These are phyloP conservation scores for Zaprionus nigranus DNA, from an alignment of 1,140 invertebrate genomes.

Conservation along the genomic window DNA sequence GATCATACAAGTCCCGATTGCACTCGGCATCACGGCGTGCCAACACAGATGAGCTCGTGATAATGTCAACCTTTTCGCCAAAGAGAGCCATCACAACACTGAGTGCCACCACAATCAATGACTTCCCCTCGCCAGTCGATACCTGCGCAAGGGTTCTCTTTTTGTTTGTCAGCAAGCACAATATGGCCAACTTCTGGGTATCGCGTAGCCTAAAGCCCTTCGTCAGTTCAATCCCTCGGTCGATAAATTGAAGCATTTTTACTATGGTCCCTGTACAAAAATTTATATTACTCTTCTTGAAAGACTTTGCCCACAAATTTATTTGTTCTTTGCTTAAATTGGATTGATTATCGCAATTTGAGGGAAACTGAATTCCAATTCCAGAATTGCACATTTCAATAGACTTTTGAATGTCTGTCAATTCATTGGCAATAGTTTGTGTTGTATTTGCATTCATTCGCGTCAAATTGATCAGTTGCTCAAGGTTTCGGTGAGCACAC, in stretches of 20 bases:
- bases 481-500: neutral
- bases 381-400: neutral
- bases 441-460: neutral
- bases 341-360: too few species aligned
- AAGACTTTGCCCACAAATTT: neutral
- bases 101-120: constrained; percentile 14
- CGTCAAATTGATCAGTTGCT: neutral
- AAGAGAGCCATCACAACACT: neutral
- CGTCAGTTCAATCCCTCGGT: neutral
- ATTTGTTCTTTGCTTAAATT: neutral
- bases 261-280: too few species aligned
- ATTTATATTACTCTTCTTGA: neutral
- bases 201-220: constrained; percentile 8
- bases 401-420: neutral
- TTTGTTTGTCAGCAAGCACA: constrained; percentile 2
- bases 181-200: constrained; percentile 19
- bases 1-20: constrained; percentile 4
- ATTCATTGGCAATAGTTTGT: neutral
- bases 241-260: neutral
- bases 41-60: constrained; percentile 24
- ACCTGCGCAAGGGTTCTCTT: constrained; percentile 17
- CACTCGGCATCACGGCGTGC: constrained; percentile 18
- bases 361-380: too few species aligned
- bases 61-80: constrained; percentile 4
- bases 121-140: constrained; percentile 23